Percentiles rank a stretch among this genome's conserved stretches.
Evolutionary conservation across 1,140 invertebrate species (phyloP).

Genomic region (Diorhabda sublineata): DNA sequence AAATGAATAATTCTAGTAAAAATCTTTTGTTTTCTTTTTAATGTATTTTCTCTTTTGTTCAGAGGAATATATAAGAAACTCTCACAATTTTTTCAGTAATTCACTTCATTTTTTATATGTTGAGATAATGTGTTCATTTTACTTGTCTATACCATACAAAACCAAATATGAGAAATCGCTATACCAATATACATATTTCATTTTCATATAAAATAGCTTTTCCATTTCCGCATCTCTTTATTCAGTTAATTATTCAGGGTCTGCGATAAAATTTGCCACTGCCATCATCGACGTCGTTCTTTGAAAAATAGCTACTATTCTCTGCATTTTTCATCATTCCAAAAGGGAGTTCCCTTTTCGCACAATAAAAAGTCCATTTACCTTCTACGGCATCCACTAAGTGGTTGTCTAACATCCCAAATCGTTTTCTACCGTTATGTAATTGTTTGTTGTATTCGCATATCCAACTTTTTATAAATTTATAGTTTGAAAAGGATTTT

Average conservation of each 20-base stretch:
- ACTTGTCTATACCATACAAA: too few species aligned
- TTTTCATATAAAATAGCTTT: neutral
- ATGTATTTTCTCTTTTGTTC: too few species aligned
- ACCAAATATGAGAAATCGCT: too few species aligned
- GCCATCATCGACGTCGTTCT: neutral
- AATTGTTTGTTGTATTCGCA: neutral
- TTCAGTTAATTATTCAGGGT: neutral
- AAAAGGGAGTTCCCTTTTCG: neutral
- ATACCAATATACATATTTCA: neutral
- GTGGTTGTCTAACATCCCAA: neutral
- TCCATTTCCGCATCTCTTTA: neutral
- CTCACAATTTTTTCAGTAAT: too few species aligned
- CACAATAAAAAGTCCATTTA: neutral
- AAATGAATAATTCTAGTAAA: too few species aligned
- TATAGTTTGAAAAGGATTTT: too few species aligned
- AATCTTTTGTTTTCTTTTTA: too few species aligned
- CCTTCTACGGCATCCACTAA: neutral
- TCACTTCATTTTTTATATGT: too few species aligned
- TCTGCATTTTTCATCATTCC: slow-evolving; percentile 2
- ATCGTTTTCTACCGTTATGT: neutral
- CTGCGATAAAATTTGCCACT: neutral
- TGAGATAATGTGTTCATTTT: too few species aligned
- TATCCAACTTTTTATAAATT: too few species aligned
- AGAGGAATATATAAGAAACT: too few species aligned
- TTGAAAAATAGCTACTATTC: neutral